Evolutionary conservation across 2,113 vertebrate species (phyloP).

Genomic region (Hyaena hyaena): DNA sequence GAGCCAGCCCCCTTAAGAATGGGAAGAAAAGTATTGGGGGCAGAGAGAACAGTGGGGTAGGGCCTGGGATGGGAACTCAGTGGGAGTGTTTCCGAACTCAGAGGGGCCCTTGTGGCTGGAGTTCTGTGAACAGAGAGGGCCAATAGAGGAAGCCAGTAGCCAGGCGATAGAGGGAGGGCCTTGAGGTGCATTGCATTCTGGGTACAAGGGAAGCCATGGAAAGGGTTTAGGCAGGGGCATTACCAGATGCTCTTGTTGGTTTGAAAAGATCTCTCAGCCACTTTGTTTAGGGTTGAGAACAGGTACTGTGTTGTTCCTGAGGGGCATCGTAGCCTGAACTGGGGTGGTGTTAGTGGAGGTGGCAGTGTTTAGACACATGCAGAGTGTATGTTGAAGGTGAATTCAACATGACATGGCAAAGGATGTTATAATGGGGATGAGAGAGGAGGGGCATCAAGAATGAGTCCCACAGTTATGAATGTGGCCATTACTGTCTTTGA

Average conservation of each 20-base stretch:
- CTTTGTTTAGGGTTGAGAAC: neutral
- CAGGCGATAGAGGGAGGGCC: fast-evolving
- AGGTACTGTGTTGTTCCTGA: neutral
- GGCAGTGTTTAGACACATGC: neutral
- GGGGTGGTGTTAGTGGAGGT: neutral
- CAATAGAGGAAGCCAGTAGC: neutral
- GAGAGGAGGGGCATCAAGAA: neutral
- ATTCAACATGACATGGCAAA: neutral
- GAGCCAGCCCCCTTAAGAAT: neutral
- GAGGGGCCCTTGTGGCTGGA: neutral
- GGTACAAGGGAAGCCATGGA: neutral
- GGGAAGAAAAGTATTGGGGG: neutral
- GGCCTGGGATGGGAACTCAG: neutral
- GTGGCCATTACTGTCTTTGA: neutral
- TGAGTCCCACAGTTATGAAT: neutral
- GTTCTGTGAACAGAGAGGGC: neutral
- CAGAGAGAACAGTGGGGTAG: neutral
- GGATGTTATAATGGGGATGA: neutral
- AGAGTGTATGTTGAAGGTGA: neutral
- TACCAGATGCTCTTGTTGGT: neutral
- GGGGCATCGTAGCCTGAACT: neutral
- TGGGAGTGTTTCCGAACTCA: neutral
- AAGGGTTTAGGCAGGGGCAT: neutral
- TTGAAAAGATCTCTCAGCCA: neutral
- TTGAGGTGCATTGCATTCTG: neutral